Base-by-base conservation (phyloP, 2,113 vertebrate species). In the Leiothrix lutea region DNA sequence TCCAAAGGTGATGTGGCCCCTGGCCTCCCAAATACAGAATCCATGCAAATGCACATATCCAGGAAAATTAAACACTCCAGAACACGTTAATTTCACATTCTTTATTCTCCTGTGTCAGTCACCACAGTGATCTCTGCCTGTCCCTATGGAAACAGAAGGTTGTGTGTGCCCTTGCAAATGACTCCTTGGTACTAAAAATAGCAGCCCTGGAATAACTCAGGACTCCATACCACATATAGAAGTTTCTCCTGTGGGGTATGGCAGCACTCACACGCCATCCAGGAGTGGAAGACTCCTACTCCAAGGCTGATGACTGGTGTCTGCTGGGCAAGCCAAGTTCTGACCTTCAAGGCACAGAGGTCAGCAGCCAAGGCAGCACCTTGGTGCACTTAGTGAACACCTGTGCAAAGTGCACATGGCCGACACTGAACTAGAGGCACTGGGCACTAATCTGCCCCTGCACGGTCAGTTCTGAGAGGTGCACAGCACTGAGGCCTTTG, bases 41-140 rank as follows among this genome's bases (percentile, higher is more conserved):
- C 61, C n/a, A 60, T 23, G 38, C 31, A 69, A 82, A 48, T 19
- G 26, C 57, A 67, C 21, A 50, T 44, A 67, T 8, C 23, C 51
- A 67, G 58, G 44, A n/a, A 82, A 80, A 85, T 44, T 0, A 44
- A 78, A 64, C 33, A 51, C 48, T n/a, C 25, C 70, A 83, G 35
- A 67, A 62, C 4, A 18, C 56, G 7, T 14, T 25, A 6, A n/a
- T 54, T 81, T 81, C 40, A 72, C 48, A 36, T 64, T 66, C 53
- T 96, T 97, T 95, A 95, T 95, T 94, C 18, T 69, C 71, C 67
- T 12, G 2, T 54, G 62, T 73, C 74, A 48, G 38, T 82, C 45
- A 67, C 45, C 50, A 62, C 50, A 64, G 58, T 56, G 29, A 24
- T 20, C 18, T 73, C 58, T 4, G 6, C 40, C 16, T 35, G 21